Evolutionary conservation across 2,888 invertebrate species (phyloP).

Genomic region (Heteromurus nitidus): DNA sequence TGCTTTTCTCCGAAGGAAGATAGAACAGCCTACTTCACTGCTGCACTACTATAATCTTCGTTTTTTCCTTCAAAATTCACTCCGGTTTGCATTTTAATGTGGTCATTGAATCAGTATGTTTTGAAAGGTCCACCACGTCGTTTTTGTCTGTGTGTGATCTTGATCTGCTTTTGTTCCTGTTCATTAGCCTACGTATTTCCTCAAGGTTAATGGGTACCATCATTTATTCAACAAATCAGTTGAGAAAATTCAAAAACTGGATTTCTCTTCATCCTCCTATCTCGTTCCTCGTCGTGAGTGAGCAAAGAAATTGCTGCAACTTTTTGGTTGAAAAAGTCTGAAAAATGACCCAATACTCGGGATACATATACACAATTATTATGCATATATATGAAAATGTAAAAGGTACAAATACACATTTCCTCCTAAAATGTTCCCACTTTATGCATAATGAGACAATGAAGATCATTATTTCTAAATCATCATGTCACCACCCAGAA

Average conservation of each 20-base stretch:
- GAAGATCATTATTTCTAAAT: constrained; percentile 48
- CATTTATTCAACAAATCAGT: constrained; percentile 58
- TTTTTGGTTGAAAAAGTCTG: constrained; percentile 31
- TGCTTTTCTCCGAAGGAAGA: too few relatives aligned
- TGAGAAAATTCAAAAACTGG: constrained; percentile 60
- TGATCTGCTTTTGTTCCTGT: constrained; percentile 64
- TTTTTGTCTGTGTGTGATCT: constrained; percentile 61
- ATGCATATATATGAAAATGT: constrained; percentile 20
- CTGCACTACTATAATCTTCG: not conserved
- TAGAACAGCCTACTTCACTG: not conserved
- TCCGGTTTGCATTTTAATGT: constrained; percentile 51
- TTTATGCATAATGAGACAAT: constrained; percentile 38
- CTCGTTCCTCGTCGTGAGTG: constrained; percentile 21
- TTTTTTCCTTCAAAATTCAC: constrained; percentile 28
- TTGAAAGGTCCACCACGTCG: constrained; percentile 50
- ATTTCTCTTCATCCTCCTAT: constrained; percentile 29
- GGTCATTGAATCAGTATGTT: constrained; percentile 17
- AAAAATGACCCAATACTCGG: constrained; percentile 47
- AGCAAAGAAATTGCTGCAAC: not conserved
- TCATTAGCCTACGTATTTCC: constrained; percentile 61
- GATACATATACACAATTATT: not conserved
- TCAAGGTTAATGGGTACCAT: constrained; percentile 60
- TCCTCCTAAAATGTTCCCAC: not conserved
- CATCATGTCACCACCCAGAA: constrained; percentile 56
- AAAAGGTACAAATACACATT: constrained; percentile 10